A percentile compares a stretch with the other conserved stretches of the same genome.
These are phyloP conservation scores for Oscheius sp. DNA, from an alignment of 1,140 invertebrate species.

Conservation along the genomic window DNA sequence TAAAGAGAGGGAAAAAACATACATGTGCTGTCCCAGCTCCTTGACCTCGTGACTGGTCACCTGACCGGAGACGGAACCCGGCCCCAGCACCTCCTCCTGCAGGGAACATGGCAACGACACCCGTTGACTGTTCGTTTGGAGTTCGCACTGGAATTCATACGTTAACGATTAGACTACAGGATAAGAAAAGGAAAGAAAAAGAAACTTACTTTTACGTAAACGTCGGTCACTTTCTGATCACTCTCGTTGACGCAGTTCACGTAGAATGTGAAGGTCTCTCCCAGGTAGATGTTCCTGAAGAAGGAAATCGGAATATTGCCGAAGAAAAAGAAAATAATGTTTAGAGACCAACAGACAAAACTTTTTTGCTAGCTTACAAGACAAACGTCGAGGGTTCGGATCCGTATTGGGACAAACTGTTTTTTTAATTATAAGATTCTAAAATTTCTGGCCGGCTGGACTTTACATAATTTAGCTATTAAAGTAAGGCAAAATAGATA, in stretches of 20 bases:
- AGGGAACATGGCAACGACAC: conserved; percentile 73
- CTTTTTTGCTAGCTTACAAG: too few relatives aligned
- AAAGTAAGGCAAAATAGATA: too few relatives aligned
- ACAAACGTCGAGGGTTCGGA: too few relatives aligned
- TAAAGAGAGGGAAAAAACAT: conserved; percentile 56
- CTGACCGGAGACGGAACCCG: conserved; percentile 85
- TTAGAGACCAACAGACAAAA: too few relatives aligned
- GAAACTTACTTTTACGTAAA: conserved; percentile 63
- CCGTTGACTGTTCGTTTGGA: conserved; percentile 84
- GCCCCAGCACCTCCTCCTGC: conserved; percentile 68
- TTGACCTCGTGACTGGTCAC: conserved; percentile 97
- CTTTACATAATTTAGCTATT: too few relatives aligned
- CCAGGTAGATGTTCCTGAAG: conserved; percentile 77
- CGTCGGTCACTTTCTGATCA: conserved; percentile 66
- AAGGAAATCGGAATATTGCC: conserved; percentile 40
- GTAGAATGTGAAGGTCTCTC: conserved; percentile 96
- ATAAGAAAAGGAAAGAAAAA: background rate
- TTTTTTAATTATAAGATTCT: too few relatives aligned
- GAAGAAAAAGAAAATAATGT: too few relatives aligned
- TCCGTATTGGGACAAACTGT: too few relatives aligned
- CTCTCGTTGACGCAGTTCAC: conserved; percentile 95
- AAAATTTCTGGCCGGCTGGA: too few relatives aligned
- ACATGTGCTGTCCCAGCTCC: conserved; percentile 94
- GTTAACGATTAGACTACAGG: background rate
- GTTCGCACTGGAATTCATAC: conserved; percentile 72